Conservation (phyloP, 2,888 invertebrate species). For the Meandrusa payeni region DNA sequence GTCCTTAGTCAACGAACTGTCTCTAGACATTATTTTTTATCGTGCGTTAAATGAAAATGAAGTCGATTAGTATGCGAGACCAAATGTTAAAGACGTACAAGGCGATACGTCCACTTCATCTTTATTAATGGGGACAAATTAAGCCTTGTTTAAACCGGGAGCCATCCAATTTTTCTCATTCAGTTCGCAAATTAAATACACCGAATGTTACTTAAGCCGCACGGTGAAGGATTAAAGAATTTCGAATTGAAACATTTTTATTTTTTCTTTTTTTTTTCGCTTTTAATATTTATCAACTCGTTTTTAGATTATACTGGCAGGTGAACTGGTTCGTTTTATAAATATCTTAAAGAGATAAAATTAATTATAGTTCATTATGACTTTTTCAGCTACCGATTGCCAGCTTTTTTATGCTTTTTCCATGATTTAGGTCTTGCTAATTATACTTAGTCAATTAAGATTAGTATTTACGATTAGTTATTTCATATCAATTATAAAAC, state of each 20-base stretch:
- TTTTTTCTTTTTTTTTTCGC: constrained; percentile 6
- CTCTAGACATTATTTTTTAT: constrained; percentile 31
- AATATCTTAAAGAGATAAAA: too few relatives aligned
- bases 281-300: constrained; percentile 15
- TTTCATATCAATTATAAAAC: too few relatives aligned
- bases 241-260: constrained; percentile 40
- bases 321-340: neutral
- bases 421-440: too few relatives aligned
- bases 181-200: constrained; percentile 68
- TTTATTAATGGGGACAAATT: constrained; percentile 72
- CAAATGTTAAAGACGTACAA: constrained; percentile 40
- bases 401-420: too few relatives aligned
- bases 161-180: constrained; percentile 63
- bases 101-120: constrained; percentile 59
- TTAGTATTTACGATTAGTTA: too few relatives aligned
- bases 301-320: constrained; percentile 4
- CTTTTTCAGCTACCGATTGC: too few relatives aligned
- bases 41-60: constrained; percentile 33
- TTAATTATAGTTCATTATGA: too few relatives aligned
- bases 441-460: too few relatives aligned
- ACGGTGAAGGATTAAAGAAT: constrained; percentile 41
- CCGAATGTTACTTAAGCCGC: constrained; percentile 61
- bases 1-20: constrained; percentile 9
- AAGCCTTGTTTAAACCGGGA: constrained; percentile 55
- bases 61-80: constrained; percentile 34